Evolutionary conservation across 2,888 invertebrate species (phyloP).

Genomic region (Actias luna): DNA sequence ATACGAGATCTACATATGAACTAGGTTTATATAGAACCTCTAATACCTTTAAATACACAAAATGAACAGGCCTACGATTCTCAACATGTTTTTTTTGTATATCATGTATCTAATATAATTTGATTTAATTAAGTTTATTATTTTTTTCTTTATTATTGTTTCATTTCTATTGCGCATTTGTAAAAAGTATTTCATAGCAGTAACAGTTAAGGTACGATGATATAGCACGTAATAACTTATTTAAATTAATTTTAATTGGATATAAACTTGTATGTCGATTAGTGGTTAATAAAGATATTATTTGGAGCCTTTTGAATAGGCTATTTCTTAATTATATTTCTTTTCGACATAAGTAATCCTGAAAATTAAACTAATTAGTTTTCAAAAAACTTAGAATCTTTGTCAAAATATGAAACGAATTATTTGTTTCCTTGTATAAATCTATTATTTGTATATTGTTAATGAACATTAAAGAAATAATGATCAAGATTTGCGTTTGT

Average conservation of each 20-base stretch:
- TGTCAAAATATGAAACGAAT: not conserved
- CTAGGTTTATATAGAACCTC: not conserved
- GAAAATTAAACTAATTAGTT: no score
- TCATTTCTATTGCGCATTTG: not conserved
- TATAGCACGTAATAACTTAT: not conserved
- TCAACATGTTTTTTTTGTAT: not conserved
- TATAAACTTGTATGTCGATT: not conserved
- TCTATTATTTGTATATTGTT: not conserved
- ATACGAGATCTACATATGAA: not conserved
- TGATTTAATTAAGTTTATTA: not conserved
- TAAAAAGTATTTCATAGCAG: not conserved
- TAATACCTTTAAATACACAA: not conserved
- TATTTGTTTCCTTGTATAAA: not conserved
- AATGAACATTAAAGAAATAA: not conserved
- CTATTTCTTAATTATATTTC: not conserved
- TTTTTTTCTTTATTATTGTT: not conserved
- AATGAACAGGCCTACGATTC: not conserved
- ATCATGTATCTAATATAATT: not conserved
- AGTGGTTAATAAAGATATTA: not conserved
- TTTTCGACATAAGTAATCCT: not conserved
- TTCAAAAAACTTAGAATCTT: not conserved
- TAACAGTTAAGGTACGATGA: not conserved
- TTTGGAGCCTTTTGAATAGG: not conserved
- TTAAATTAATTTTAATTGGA: constrained; percentile 8
- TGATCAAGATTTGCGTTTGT: not conserved